phyloP scores from a whole-genome alignment of 1,140 invertebrate genomes.

The Drosophila busckii region DNA sequence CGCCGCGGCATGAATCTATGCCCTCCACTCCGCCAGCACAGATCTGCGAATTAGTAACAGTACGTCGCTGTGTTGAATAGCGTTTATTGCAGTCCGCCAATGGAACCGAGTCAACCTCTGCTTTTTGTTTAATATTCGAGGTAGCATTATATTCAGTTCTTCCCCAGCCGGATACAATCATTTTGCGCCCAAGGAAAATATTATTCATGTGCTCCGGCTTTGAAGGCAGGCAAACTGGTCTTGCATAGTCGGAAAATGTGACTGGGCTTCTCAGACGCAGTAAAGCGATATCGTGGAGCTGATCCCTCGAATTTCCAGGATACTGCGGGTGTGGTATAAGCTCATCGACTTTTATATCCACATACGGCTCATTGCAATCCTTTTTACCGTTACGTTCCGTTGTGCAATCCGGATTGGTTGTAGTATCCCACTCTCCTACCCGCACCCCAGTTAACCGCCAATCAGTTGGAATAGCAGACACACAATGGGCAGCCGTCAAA shows the following conservation, averaged over 20 bases:
- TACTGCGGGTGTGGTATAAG: slow-evolving; percentile 83
- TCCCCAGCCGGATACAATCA: slow-evolving; percentile 91
- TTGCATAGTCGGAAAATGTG: slow-evolving; percentile 81
- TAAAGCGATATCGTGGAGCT: slow-evolving; percentile 85
- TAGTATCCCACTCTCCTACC: slow-evolving; percentile 83
- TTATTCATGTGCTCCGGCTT: slow-evolving; percentile 67
- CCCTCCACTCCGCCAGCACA: slow-evolving; percentile 84
- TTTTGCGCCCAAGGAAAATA: slow-evolving; percentile 79
- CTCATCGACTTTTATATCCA: slow-evolving; percentile 81
- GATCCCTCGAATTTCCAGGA: slow-evolving; percentile 79
- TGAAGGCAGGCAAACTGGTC: slow-evolving; percentile 86
- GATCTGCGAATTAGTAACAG: slow-evolving; percentile 78
- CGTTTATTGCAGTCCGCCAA: slow-evolving; percentile 28
- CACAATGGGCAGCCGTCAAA: slow-evolving; percentile 86
- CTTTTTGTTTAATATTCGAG: slow-evolving; percentile 58
- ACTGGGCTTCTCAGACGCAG: slow-evolving; percentile 82
- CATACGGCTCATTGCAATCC: slow-evolving; percentile 79
- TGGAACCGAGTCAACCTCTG: slow-evolving; percentile 40
- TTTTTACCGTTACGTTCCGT: slow-evolving; percentile 49
- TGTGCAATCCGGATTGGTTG: slow-evolving; percentile 81
- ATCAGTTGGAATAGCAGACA: slow-evolving; percentile 80
- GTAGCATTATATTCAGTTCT: slow-evolving; percentile 82
- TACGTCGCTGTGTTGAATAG: slow-evolving; percentile 42
- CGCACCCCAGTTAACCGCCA: slow-evolving; percentile 79
- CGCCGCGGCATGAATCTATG: slow-evolving; percentile 80